A percentile compares a stretch with the other conserved stretches of the same genome.
These are phyloP conservation scores for Platycheirus rosarum DNA, from an alignment of 2,888 invertebrate genomes.

Conservation along the genomic window DNA sequence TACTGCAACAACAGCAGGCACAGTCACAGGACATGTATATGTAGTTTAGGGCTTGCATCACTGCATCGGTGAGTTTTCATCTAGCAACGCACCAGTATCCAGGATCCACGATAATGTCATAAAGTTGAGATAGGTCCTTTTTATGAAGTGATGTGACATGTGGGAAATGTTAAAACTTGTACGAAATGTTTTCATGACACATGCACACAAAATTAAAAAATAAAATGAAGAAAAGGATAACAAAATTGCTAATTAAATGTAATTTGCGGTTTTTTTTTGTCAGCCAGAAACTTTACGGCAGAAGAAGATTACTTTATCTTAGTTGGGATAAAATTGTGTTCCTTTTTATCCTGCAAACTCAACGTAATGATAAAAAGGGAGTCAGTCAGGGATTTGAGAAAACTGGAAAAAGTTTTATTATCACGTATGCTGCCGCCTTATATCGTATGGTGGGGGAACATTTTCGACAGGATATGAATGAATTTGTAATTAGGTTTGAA, in stretches of 20 bases:
- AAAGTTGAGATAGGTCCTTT: constrained; percentile 60
- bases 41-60: constrained; percentile 48
- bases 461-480: constrained; percentile 36
- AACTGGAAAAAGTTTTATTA: constrained; percentile 52
- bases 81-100: constrained; percentile 63
- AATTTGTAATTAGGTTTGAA: constrained; percentile 51
- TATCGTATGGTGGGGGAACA: background rate
- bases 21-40: constrained; percentile 24
- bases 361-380: background rate
- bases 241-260: constrained; percentile 70
- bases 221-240: constrained; percentile 20
- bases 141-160: constrained; percentile 66
- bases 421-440: constrained; percentile 44
- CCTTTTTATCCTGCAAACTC: background rate
- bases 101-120: constrained; percentile 70
- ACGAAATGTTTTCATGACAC: constrained; percentile 31
- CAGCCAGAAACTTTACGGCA: background rate
- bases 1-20: background rate
- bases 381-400: background rate
- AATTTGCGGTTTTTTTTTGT: constrained; percentile 46
- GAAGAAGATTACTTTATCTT: constrained; percentile 43
- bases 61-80: constrained; percentile 68
- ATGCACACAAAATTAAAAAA: constrained; percentile 8
- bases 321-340: constrained; percentile 26
- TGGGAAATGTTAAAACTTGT: constrained; percentile 53